Percentiles rank a stretch among this genome's conserved stretches.
phyloP scores from a whole-genome alignment of 2,888 invertebrate genomes.

The Stegophylla sp. region DNA sequence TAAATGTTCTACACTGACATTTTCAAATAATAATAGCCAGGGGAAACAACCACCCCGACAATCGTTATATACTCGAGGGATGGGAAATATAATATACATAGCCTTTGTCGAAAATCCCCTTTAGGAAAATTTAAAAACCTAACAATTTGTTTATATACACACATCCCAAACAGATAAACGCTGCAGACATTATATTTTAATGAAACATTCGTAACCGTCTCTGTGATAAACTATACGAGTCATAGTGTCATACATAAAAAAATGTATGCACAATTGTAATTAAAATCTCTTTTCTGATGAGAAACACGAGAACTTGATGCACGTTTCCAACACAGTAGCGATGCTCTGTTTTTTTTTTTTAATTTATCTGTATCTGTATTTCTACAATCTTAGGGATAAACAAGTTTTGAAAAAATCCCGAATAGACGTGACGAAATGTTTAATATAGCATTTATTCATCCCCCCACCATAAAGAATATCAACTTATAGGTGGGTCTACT shows the following conservation, averaged over 20 bases:
- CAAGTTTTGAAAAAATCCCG: background rate
- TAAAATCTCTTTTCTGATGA: background rate
- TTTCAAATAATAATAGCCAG: conserved; percentile 20
- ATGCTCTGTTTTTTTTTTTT: no score
- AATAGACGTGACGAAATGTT: background rate
- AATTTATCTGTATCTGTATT: background rate
- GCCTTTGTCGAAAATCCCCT: conserved; percentile 22
- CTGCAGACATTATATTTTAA: conserved; percentile 8
- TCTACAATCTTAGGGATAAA: background rate
- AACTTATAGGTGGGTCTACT: conserved; percentile 53
- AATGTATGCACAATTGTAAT: background rate
- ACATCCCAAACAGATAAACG: background rate
- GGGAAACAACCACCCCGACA: background rate
- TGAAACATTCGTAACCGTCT: background rate
- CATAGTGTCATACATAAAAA: no score
- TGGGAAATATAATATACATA: background rate
- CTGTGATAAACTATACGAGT: no score
- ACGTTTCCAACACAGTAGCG: no score
- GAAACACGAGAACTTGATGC: background rate
- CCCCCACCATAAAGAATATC: conserved; percentile 34
- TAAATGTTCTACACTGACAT: conserved; percentile 51
- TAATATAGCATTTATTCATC: conserved; percentile 36
- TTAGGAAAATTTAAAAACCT: conserved; percentile 17
- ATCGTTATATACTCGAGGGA: background rate
- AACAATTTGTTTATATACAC: background rate